These are phyloP conservation scores for Lanistes nyassanus DNA, from an alignment of 1,140 invertebrate species.

Conservation along the genomic window DNA sequence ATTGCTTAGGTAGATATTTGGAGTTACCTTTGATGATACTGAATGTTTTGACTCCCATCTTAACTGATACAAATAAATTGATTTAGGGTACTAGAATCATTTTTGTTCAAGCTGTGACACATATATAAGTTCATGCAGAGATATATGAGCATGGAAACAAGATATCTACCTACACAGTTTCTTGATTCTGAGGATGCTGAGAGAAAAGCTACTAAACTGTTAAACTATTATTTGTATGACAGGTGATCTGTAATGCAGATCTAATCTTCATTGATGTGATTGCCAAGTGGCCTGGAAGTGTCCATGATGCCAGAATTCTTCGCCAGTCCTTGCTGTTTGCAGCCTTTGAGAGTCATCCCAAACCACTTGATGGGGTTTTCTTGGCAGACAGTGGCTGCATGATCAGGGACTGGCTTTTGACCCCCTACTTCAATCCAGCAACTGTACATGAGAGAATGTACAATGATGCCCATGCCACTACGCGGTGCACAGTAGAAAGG, in stretches of 20 bases:
- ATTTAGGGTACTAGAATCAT: too few relatives aligned
- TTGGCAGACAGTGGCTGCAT: conserved; percentile 26
- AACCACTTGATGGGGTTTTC: conserved; percentile 20
- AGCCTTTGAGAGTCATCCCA: conserved; percentile 18
- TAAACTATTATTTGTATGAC: too few relatives aligned
- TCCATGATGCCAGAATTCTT: conserved; percentile 26
- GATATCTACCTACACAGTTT: too few relatives aligned
- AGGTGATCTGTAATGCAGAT: conserved; percentile 1
- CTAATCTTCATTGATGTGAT: conserved; percentile 1
- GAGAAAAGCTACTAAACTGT: too few relatives aligned
- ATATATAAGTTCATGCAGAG: too few relatives aligned
- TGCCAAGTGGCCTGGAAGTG: conserved; percentile 1
- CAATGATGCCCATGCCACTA: background rate
- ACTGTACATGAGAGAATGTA: background rate
- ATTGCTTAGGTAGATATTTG: too few relatives aligned
- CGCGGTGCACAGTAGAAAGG: background rate
- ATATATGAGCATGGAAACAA: too few relatives aligned
- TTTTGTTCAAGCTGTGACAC: too few relatives aligned
- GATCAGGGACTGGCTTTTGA: conserved; percentile 23
- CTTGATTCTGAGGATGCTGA: too few relatives aligned
- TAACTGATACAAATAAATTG: too few relatives aligned
- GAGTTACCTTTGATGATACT: too few relatives aligned
- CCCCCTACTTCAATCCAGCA: conserved; percentile 15
- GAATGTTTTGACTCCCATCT: too few relatives aligned
- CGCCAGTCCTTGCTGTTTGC: conserved; percentile 13